A percentile compares a stretch with the other conserved stretches of the same genome.
These are phyloP conservation scores for Eurosta solidaginis DNA, from an alignment of 1,140 invertebrate genomes.

Conservation along the genomic window DNA sequence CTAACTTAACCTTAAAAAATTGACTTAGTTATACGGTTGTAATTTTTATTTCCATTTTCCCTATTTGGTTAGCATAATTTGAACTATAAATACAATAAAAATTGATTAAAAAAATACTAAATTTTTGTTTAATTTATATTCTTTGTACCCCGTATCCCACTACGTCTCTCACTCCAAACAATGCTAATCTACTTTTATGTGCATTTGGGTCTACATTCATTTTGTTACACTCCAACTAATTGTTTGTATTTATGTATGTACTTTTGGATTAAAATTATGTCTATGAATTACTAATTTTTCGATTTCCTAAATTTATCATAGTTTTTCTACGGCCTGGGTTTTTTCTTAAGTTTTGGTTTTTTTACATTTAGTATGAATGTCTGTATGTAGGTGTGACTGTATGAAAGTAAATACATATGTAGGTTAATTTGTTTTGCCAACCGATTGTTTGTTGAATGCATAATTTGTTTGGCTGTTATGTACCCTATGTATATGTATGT, in stretches of 20 bases:
- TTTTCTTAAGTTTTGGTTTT: neutral
- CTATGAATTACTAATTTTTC: neutral
- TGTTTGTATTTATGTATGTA: neutral
- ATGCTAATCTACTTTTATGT: neutral
- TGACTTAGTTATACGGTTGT: neutral
- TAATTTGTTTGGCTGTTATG: neutral
- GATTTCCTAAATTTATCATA: neutral
- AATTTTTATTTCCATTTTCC: neutral
- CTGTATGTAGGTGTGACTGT: too few species aligned
- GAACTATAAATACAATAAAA: conserved; percentile 13
- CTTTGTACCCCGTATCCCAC: neutral
- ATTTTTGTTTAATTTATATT: conserved; percentile 7
- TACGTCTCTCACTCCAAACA: neutral
- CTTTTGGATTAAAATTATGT: too few species aligned
- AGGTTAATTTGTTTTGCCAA: neutral
- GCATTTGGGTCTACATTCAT: neutral
- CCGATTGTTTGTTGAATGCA: neutral
- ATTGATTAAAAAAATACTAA: conserved; percentile 4
- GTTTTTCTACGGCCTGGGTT: neutral
- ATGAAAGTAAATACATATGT: neutral
- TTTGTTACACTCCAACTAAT: neutral
- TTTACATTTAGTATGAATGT: neutral
- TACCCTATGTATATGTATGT: too few species aligned
- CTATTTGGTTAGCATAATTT: conserved; percentile 9
- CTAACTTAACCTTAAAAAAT: neutral